A percentile compares a stretch with the other conserved stretches of the same genome.
Conservation (phyloP, 2,888 invertebrate genomes). For the Dynastes grantii region DNA sequence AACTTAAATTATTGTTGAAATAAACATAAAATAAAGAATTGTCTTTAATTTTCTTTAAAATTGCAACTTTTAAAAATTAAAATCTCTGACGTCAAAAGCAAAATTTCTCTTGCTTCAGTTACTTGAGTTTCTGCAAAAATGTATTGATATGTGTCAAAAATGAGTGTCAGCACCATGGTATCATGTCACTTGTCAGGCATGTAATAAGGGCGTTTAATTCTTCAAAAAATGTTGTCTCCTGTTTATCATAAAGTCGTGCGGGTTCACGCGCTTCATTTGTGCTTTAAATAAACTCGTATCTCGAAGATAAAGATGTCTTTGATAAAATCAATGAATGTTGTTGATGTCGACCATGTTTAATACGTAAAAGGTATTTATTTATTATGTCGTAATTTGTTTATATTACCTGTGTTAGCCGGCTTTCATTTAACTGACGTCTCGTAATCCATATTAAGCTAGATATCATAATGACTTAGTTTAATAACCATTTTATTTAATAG, state of each 20-base stretch:
- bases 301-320: constrained; percentile 34
- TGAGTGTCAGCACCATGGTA: not conserved
- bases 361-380: constrained; percentile 34
- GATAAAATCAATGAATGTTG: constrained; percentile 49
- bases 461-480: not conserved
- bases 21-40: not conserved
- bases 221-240: constrained; percentile 12
- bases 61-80: constrained; percentile 9
- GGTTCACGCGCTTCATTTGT: constrained; percentile 10
- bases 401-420: constrained; percentile 26
- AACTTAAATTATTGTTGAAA: too few species aligned
- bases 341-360: constrained; percentile 50
- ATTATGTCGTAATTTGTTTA: constrained; percentile 44
- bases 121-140: not conserved
- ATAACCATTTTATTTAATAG: not conserved
- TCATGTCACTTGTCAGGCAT: constrained; percentile 35
- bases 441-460: not conserved
- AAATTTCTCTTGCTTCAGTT: not conserved
- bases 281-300: constrained; percentile 24
- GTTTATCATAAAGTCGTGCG: constrained; percentile 21
- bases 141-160: constrained; percentile 47
- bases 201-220: constrained; percentile 41
- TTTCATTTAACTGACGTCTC: not conserved
- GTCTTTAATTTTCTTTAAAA: not conserved
- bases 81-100: constrained; percentile 14